Conservation (phyloP, 2,888 invertebrate genomes). For the Orchesella flavescens region DNA sequence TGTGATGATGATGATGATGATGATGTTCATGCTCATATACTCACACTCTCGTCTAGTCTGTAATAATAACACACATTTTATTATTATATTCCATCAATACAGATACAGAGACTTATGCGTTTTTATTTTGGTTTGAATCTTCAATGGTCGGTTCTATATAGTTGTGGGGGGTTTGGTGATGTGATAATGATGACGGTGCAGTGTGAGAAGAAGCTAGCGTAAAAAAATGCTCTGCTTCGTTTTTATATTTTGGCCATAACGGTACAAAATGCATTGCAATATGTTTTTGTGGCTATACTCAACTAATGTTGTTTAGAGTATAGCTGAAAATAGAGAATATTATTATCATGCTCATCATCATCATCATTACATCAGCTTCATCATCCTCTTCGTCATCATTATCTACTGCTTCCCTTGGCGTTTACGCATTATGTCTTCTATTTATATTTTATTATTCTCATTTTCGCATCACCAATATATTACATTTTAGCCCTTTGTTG, state of each 20-base stretch:
- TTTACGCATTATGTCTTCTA: neutral
- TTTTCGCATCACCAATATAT: conserved; percentile 33
- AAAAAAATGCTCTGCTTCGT: conserved; percentile 19
- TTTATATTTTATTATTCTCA: conserved; percentile 11
- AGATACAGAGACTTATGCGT: neutral
- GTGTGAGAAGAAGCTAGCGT: conserved; percentile 6
- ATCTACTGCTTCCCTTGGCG: conserved; percentile 16
- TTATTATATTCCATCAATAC: neutral
- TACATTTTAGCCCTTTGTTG: neutral
- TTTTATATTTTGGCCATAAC: conserved; percentile 39
- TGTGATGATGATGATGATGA: too few species aligned
- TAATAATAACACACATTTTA: conserved; percentile 11
- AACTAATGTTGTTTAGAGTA: too few species aligned
- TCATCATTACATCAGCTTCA: conserved; percentile 31
- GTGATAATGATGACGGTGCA: conserved; percentile 29
- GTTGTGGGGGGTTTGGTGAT: conserved; percentile 47
- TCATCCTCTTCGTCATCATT: conserved; percentile 46
- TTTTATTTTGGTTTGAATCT: conserved; percentile 25
- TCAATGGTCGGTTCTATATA: conserved; percentile 24
- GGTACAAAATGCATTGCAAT: conserved; percentile 49
- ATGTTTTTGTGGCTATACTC: conserved; percentile 15
- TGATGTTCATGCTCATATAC: neutral
- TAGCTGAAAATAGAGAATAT: conserved; percentile 29
- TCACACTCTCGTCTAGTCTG: neutral
- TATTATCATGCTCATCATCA: conserved; percentile 23